Evolutionary conservation across 2,113 vertebrate genomes (phyloP).

Genomic region (Dissostichus mawsoni): DNA sequence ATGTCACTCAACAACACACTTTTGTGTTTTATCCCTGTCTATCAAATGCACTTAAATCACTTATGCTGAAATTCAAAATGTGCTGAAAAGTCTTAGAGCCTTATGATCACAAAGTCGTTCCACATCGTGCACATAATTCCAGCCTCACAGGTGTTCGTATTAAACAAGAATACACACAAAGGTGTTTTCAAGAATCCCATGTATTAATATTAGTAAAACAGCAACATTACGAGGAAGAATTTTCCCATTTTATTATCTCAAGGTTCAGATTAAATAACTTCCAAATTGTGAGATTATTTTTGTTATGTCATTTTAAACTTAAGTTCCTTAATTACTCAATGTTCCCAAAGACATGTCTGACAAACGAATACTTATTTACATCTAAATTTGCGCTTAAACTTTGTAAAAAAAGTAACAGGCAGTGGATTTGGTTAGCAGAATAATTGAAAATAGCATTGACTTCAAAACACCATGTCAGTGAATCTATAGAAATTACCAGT

Average conservation of each 20-base stretch:
- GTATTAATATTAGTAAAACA: neutral
- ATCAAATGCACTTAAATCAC: constrained; percentile 53
- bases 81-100: constrained; percentile 30
- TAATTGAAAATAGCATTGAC: neutral
- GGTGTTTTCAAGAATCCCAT: neutral
- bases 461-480: neutral
- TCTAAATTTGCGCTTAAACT: neutral
- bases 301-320: neutral
- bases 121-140: neutral
- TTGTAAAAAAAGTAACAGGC: neutral
- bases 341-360: neutral
- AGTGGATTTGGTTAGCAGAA: neutral
- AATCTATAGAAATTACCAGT: neutral
- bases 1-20: constrained; percentile 7
- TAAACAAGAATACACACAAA: no score
- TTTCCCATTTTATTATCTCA: neutral
- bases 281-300: neutral
- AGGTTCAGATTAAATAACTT: neutral
- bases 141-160: no score
- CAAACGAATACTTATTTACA: neutral
- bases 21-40: constrained; percentile 16
- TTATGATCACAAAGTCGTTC: neutral
- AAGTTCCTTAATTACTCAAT: neutral
- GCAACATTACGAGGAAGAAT: no score
- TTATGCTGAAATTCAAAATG: constrained; percentile 50